Percentiles rank a stretch among this genome's conserved stretches.
Conservation (phyloP, 2,113 vertebrate species). For the Pristiophorus japonicus region DNA sequence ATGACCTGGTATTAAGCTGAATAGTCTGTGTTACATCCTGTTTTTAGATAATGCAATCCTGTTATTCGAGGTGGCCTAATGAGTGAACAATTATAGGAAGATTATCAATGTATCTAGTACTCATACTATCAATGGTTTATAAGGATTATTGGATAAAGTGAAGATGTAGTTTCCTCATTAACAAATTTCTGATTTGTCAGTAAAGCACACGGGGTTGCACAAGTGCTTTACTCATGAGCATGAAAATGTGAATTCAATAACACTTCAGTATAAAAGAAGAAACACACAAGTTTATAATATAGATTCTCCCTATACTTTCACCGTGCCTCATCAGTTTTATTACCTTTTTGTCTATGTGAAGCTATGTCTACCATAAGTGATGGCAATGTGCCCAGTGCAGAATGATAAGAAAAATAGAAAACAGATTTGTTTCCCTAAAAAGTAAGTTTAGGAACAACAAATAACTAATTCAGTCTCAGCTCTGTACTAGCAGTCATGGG, state of each 20-base stretch:
- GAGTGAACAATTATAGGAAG: too few relatives aligned
- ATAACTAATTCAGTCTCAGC: not conserved
- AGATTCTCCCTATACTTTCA: not conserved
- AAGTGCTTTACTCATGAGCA: not conserved
- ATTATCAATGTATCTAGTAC: too few relatives aligned
- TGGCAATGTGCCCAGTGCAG: not conserved
- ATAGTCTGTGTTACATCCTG: not conserved
- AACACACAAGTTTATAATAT: not conserved
- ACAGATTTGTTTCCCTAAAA: not conserved
- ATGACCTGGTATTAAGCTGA: not conserved
- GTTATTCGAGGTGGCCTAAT: not conserved
- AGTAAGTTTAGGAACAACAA: not conserved
- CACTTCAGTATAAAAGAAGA: not conserved
- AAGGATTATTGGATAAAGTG: not conserved
- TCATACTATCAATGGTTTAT: too few relatives aligned
- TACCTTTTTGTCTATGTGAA: not conserved
- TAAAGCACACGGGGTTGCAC: too few relatives aligned
- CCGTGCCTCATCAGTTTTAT: not conserved
- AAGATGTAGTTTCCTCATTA: not conserved
- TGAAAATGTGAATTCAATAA: not conserved
- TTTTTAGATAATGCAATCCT: not conserved
- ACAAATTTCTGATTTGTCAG: not conserved
- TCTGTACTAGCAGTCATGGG: not conserved
- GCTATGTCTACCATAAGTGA: not conserved
- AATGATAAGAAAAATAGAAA: not conserved